Evolutionary conservation across 2,797 vertebrate species (phyloP).

Genomic region (Thamnophis elegans): DNA sequence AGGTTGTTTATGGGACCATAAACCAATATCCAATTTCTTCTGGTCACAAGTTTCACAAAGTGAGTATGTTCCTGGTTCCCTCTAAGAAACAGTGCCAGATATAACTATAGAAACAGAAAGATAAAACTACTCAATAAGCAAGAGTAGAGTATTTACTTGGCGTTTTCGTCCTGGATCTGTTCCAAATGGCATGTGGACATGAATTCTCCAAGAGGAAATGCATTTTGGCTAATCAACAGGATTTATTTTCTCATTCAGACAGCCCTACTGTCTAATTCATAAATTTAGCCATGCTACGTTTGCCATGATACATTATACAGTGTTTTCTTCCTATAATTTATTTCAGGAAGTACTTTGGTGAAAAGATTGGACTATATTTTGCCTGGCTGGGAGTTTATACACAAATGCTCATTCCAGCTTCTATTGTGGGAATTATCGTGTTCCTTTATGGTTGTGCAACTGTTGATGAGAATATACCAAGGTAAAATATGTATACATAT

Average conservation of each 20-base stretch:
- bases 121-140: accelerated
- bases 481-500: conserved; percentile 70
- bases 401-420: conserved; percentile 95
- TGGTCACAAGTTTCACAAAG: not conserved
- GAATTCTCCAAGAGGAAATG: conserved; percentile 29
- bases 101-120: not conserved
- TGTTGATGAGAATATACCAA: conserved; percentile 90
- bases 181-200: conserved; percentile 42
- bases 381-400: conserved; percentile 98
- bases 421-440: conserved; percentile 90
- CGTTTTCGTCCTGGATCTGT: conserved; percentile 8
- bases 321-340: conserved; percentile 18
- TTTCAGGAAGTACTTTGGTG: conserved; percentile 93
- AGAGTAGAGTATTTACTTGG: conserved; percentile 18
- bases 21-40: not conserved
- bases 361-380: conserved; percentile 96
- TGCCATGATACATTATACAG: conserved; percentile 54
- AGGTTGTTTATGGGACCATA: not conserved
- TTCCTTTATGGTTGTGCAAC: conserved; percentile 95
- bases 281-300: conserved; percentile 58
- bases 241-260: conserved; percentile 47
- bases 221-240: conserved; percentile 56
- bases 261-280: conserved; percentile 58
- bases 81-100: not conserved
- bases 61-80: not conserved